A percentile compares a stretch with the other conserved stretches of the same genome.
Evolutionary conservation across 2,888 invertebrate genomes (phyloP).

Genomic region (Antheraea assamensis): DNA sequence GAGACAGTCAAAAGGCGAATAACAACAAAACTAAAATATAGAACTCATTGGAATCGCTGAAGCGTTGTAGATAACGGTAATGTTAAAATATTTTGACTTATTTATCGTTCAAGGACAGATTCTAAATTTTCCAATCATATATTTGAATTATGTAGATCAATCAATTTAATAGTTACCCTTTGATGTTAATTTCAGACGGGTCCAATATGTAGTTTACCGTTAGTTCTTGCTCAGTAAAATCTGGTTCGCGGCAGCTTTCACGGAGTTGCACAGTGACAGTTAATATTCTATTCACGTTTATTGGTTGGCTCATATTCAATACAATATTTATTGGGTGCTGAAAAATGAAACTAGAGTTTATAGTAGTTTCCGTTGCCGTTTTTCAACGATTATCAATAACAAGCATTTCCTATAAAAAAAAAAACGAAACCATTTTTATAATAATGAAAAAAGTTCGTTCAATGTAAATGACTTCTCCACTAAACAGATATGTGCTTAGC

Average conservation of each 20-base stretch:
- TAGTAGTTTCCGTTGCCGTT: neutral
- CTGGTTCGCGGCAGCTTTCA: conserved; percentile 36
- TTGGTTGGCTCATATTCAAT: conserved; percentile 43
- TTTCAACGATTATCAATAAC: neutral
- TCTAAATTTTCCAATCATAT: no score
- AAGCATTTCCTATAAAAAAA: neutral
- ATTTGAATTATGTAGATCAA: neutral
- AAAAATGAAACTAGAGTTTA: conserved; percentile 29
- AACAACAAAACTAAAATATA: no score
- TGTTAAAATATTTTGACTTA: no score
- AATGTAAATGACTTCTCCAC: no score
- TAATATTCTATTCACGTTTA: conserved; percentile 33
- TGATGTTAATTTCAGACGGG: conserved; percentile 32
- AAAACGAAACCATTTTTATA: no score
- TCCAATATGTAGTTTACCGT: conserved; percentile 33
- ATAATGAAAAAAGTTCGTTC: no score
- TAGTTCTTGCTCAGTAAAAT: conserved; percentile 7
- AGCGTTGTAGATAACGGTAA: no score
- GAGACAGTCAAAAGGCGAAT: no score
- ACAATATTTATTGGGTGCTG: conserved; percentile 41
- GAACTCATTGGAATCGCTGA: no score
- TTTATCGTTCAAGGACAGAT: no score
- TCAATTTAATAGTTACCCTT: conserved; percentile 39
- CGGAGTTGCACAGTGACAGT: conserved; percentile 34
- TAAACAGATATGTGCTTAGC: no score